Evolutionary conservation across 2,888 invertebrate species (phyloP), one percentile per base, ranked within the genome.

Genomic region (Eupithecia exiguata): DNA sequence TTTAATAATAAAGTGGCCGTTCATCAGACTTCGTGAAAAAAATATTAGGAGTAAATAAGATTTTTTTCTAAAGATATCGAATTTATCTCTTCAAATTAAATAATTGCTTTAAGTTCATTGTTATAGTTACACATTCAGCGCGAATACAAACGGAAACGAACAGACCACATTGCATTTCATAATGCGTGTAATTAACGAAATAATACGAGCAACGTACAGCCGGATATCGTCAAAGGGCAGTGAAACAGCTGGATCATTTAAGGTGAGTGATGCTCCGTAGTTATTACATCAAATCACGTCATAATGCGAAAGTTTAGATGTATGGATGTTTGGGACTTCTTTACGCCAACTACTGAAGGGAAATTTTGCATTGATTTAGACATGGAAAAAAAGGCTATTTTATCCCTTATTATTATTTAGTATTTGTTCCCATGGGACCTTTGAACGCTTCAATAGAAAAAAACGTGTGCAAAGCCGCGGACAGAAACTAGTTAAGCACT

Each of bases 171-270:
- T 85, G 88, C 87, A 88, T 88, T 86, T 85, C 85, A 86, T 87
- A 89, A 90, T 88, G 88, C 84, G 86, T 89, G 88, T 91, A 91
- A 91, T 92, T 91, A 92, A 89, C 87, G 88, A 88, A 91, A 92
- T 91, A 89, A 89, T 87, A 84, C 84, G 86, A 80, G 82, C 80
- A 81, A 79, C 80, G 85, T 83, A n/a, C n/a, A n/a, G n/a, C n/a
- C 80, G 84, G 85, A 84, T 71, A 73, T 71, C 69, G n/a, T 71
- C 73, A 68, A 63, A 69, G 66, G n/a, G 14, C 49, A 3, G 16
- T 10, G 38, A 18, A 66, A 69, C 62, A 74, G 70, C 76, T 71
- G 25, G 70, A n/a, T n/a, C 46, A 66, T 16, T n/a, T 30, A 18
- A 46, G 5, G 18, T 43, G 43, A 5, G 16, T 43, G 43, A 43